Evolutionary conservation across 2,888 invertebrate species (phyloP), one percentile per base, ranked within the genome.

Genomic region (Chironomus riparius): DNA sequence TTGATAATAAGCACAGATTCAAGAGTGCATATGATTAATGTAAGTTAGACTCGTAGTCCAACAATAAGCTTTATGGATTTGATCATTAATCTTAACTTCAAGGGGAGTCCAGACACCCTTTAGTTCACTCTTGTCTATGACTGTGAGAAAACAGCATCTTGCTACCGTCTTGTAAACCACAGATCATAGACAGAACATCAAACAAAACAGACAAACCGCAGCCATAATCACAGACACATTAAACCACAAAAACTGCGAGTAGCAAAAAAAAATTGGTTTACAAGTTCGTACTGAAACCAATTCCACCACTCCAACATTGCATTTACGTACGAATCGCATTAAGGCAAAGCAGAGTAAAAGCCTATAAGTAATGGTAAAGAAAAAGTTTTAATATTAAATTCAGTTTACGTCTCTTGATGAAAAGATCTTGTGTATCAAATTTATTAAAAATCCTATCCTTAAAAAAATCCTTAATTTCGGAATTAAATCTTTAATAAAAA

Each of bases 301-400:
- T 74, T 22, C 74, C 74, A 74, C 74, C 74, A 22, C 74, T 74
- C 74, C 38, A 38, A 38, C 38, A 38, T 74, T 18, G 65, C 62
- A 15, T 68, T 47, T 28, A 68, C 24, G 38, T 38, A 68, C 21
- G 74, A 47, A 47, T 13, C 22, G 10, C 15, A 68, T 38, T 38
- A 38, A 38, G 38, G 24, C 10, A 74, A 65, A 74, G n/a, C 18
- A 3, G 18, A 15, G 6, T 28, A 68, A 68, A 24, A n/a, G 24
- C 68, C 65, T 74, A 74, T 74, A 74, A 74, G 74, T 74, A 74
- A 74, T 74, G 74, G 74, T 68, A 68, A 74, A 74, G 74, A 74
- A 74, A 74, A 68, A 74, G 74, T 74, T 74, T 74, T 68, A 21
- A 68, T 74, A 56, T 74, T 74, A 74, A 74, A 74, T 18, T 22